phyloP scores from a whole-genome alignment of 2,888 invertebrate species.

The Brachyopa scutellaris region DNA sequence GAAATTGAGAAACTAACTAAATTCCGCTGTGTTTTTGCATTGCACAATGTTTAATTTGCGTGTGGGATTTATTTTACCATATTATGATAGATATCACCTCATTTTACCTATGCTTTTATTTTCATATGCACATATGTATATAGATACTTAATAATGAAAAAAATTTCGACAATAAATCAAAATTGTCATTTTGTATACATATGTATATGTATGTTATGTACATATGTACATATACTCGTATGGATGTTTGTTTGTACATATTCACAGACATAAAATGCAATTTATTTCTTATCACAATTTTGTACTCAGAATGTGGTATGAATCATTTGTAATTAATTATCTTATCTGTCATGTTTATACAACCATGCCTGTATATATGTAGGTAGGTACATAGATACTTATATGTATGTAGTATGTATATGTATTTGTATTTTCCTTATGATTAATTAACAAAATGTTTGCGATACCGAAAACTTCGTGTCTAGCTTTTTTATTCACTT shows the following conservation, averaged over 20 bases:
- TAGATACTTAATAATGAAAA: background rate
- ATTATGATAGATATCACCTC: no score
- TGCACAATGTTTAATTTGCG: background rate
- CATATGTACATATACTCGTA: no score
- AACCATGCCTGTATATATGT: background rate
- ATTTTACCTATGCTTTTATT: background rate
- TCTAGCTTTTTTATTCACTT: no score
- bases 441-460: no score
- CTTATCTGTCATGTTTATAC: slow-evolving; percentile 26
- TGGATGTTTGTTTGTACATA: no score
- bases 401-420: no score
- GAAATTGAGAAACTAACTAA: slow-evolving; percentile 2
- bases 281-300: slow-evolving; percentile 25
- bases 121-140: no score
- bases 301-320: background rate
- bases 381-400: no score
- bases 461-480: background rate
- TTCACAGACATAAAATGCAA: background rate
- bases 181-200: background rate
- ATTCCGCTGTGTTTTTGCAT: background rate
- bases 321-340: slow-evolving; percentile 29
- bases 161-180: background rate
- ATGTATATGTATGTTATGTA: background rate
- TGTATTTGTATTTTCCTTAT: no score
- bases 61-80: no score